Evolutionary conservation across 2,888 invertebrate genomes (phyloP), one percentile per base, ranked within the genome.

Genomic region (Prosopocoilus inquinatus): DNA sequence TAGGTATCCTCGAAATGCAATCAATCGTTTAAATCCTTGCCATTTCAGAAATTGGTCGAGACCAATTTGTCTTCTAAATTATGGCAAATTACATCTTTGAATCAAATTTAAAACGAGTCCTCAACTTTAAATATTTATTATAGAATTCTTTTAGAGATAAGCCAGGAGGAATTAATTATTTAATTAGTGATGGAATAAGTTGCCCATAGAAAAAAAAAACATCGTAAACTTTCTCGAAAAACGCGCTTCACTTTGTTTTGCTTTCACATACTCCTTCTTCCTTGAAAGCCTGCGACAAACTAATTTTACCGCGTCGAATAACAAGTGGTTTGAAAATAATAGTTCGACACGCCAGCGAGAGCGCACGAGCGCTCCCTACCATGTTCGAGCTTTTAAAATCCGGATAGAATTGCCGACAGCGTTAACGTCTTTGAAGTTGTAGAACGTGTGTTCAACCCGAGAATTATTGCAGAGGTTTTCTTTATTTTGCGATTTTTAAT

Each of bases 291-390:
- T 28, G 49, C 44, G 28, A 48, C 38, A 47, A 57, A 57, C 57
- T 57, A 52, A 55, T 52, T 56, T 57, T 57, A 32, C 57, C 57
- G 57, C 57, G 49, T 52, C 52, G 48, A 32, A n/a, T 15, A 51
- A 49, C 57, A 57, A 53, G 57, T 53, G 52, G 55, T 56, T 59
- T 47, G 57, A 62, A 62, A 53, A 54, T 53, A 41, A 57, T 47
- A 39, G 53, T 50, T 58, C 59, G 54, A 51, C 47, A 20, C 38
- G 36, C 11, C 28, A 11, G 47, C 62, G 62, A 62, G 33, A 35
- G 9, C 15, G 34, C 32, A 46, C 61, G 61, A 61, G 53, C 56
- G 47, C 62, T 46, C 16, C 43, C 50, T 12, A 38, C 39, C 50
- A 32, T 32, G 16, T 33, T 28, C 32, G 41, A 43, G 20, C 20